These are phyloP conservation scores for Electrophaes corylata DNA, from an alignment of 2,888 invertebrate species.

Conservation along the genomic window DNA sequence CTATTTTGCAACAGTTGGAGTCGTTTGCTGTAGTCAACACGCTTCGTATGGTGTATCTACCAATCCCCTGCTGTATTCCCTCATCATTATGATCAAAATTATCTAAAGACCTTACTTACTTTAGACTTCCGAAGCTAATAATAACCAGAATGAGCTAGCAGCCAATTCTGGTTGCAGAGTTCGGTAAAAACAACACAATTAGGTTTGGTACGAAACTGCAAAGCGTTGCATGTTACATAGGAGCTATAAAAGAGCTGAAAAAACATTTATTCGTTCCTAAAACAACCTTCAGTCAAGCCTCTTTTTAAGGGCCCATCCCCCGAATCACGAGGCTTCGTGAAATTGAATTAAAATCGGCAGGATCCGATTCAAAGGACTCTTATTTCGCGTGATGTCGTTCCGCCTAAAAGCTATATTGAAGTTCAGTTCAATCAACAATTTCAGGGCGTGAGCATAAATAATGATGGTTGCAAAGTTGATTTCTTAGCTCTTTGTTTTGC, in stretches of 20 bases:
- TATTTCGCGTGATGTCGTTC: conserved; percentile 27
- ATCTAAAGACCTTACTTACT: no score
- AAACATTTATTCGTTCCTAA: conserved; percentile 19
- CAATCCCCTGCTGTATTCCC: no score
- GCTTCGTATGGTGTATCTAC: no score
- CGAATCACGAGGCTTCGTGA: conserved; percentile 26
- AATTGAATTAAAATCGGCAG: conserved; percentile 35
- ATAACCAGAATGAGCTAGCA: background rate
- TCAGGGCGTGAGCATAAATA: conserved; percentile 9
- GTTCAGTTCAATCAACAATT: conserved; percentile 19
- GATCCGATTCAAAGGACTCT: conserved; percentile 32
- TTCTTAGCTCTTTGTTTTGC: conserved; percentile 9
- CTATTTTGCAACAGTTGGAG: no score
- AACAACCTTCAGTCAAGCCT: conserved; percentile 26
- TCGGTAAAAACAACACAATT: background rate
- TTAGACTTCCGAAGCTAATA: no score
- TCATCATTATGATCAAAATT: no score
- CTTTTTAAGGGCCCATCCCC: conserved; percentile 15
- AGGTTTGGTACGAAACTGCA: background rate
- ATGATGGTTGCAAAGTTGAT: background rate
- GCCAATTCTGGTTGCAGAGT: background rate
- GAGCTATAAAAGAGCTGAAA: conserved; percentile 6
- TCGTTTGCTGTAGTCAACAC: no score
- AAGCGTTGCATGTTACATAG: background rate
- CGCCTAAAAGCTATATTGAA: conserved; percentile 28